Conservation (phyloP, 2,888 invertebrate species). For the Hirtodrosophila duncani region DNA sequence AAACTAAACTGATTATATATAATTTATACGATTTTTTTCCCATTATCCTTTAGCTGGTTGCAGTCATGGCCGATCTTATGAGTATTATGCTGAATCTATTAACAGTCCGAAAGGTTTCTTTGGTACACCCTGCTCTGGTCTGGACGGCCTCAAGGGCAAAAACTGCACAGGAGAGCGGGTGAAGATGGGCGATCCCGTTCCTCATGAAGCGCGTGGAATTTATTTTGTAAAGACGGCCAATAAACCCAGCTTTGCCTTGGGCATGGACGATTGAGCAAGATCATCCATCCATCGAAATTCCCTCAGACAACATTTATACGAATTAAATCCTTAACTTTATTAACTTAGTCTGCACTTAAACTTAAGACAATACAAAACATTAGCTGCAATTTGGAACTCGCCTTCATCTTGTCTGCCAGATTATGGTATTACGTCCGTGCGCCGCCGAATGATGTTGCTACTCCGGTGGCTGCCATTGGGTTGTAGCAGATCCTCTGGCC, state of each 20-base stretch:
- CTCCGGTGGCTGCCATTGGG: slow-evolving; percentile 61
- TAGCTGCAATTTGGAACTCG: not conserved
- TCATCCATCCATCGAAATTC: too few relatives aligned
- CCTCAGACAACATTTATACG: too few relatives aligned
- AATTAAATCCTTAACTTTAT: slow-evolving; percentile 25
- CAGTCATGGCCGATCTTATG: slow-evolving; percentile 84
- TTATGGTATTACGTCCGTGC: slow-evolving; percentile 75
- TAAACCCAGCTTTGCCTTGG: slow-evolving; percentile 80
- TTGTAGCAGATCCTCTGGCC: slow-evolving; percentile 74
- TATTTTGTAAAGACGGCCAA: slow-evolving; percentile 82
- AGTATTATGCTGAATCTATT: slow-evolving; percentile 84
- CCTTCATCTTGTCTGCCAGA: too few relatives aligned
- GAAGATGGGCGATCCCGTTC: slow-evolving; percentile 81
- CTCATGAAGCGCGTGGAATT: slow-evolving; percentile 79
- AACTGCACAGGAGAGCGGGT: slow-evolving; percentile 74
- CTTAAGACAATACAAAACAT: slow-evolving; percentile 16
- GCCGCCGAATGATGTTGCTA: slow-evolving; percentile 71
- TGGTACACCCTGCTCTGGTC: slow-evolving; percentile 81
- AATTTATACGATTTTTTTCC: too few relatives aligned
- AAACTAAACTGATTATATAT: not conserved
- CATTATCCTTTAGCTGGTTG: slow-evolving; percentile 84
- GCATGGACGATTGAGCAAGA: slow-evolving; percentile 52
- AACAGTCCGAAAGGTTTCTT: slow-evolving; percentile 80
- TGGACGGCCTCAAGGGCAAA: slow-evolving; percentile 74
- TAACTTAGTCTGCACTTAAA: slow-evolving; percentile 22